phyloP scores from a whole-genome alignment of 1,140 invertebrate species.

The Tetraneura akinire region DNA sequence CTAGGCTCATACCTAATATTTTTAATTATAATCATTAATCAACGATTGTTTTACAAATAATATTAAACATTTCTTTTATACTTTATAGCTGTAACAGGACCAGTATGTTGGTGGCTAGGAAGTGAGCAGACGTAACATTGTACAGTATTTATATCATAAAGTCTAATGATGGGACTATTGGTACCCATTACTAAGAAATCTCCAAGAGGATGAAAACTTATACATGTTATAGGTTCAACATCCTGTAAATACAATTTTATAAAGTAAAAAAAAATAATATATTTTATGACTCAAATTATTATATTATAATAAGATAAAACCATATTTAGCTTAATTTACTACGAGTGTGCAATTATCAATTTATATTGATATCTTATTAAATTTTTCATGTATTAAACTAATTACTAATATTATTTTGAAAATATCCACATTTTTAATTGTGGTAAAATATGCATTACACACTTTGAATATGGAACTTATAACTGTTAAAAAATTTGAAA shows the following conservation, averaged over 20 bases:
- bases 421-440: no score
- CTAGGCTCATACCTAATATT: slow-evolving; percentile 70
- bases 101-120: slow-evolving; percentile 81
- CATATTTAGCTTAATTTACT: no score
- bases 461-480: no score
- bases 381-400: no score
- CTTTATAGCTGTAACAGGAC: slow-evolving; percentile 81
- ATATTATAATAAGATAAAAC: no score
- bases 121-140: slow-evolving; percentile 83
- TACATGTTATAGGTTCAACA: slow-evolving; percentile 81
- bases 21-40: slow-evolving; percentile 13
- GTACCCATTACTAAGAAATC: slow-evolving; percentile 93
- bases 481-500: no score
- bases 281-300: background rate
- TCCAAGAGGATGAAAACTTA: slow-evolving; percentile 93
- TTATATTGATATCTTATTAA: no score
- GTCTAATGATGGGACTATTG: slow-evolving; percentile 73
- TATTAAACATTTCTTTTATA: slow-evolving; percentile 59
- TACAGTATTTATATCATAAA: slow-evolving; percentile 29
- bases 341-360: no score
- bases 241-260: slow-evolving; percentile 62
- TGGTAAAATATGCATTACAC: no score
- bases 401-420: no score
- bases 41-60: background rate
- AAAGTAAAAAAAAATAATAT: background rate